Evolutionary conservation across 2,888 invertebrate genomes (phyloP).

Genomic region (Lycaena phlaeas): DNA sequence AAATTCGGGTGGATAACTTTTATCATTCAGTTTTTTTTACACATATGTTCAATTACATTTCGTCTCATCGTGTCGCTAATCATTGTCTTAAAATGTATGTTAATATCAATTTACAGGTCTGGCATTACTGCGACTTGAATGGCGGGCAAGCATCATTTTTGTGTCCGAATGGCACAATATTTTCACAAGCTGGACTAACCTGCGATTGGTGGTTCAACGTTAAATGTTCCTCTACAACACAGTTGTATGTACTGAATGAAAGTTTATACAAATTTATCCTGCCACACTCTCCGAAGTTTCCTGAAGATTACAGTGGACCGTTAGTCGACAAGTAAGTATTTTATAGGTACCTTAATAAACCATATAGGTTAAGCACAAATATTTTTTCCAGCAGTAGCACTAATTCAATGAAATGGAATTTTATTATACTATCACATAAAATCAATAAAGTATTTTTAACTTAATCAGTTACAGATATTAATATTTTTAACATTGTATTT

Average conservation of each 20-base stretch:
- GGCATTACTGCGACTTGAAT: slow-evolving; percentile 93
- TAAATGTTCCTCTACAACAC: slow-evolving; percentile 85
- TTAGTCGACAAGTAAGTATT: slow-evolving; percentile 83
- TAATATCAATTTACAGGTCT: slow-evolving; percentile 78
- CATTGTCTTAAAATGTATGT: too few relatives aligned
- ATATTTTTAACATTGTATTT: slow-evolving; percentile 11
- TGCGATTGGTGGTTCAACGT: slow-evolving; percentile 97
- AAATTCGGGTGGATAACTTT: too few relatives aligned
- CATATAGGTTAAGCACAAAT: too few relatives aligned
- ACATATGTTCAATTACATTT: too few relatives aligned
- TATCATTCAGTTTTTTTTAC: too few relatives aligned
- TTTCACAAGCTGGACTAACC: slow-evolving; percentile 89
- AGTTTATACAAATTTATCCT: slow-evolving; percentile 90
- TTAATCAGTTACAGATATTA: too few relatives aligned
- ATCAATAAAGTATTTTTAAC: too few relatives aligned
- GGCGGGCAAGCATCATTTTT: slow-evolving; percentile 92
- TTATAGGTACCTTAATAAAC: too few relatives aligned
- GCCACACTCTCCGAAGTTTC: slow-evolving; percentile 89
- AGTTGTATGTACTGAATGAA: slow-evolving; percentile 90
- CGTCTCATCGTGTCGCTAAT: too few relatives aligned
- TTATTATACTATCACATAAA: too few relatives aligned
- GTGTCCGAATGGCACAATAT: slow-evolving; percentile 92
- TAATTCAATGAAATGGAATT: too few relatives aligned
- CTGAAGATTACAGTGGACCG: slow-evolving; percentile 91
- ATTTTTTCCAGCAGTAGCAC: too few relatives aligned